phyloP scores from a whole-genome alignment of 2,797 vertebrate genomes.

The Pristis pectinata region DNA sequence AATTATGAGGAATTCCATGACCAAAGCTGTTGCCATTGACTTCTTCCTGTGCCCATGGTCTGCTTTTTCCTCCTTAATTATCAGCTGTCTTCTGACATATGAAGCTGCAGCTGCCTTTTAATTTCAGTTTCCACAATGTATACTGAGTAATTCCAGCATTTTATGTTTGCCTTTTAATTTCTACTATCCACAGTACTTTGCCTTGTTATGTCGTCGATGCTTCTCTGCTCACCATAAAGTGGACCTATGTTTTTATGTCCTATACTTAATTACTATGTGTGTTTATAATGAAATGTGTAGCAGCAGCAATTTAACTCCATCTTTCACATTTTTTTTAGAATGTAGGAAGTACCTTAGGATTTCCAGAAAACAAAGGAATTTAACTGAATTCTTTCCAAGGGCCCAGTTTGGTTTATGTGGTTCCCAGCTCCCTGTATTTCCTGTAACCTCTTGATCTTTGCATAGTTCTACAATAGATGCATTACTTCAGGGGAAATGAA shows the following conservation, averaged over 20 bases:
- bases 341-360: neutral
- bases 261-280: neutral
- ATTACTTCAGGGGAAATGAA: conserved; percentile 34
- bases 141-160: too few species aligned
- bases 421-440: conserved; percentile 13
- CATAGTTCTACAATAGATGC: conserved; percentile 33
- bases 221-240: neutral
- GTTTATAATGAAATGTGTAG: neutral
- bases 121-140: neutral
- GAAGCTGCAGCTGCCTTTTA: neutral
- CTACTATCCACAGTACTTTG: too few species aligned
- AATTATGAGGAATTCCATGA: neutral
- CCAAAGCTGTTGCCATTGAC: neutral
- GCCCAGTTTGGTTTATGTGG: conserved; percentile 29
- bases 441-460: conserved; percentile 35
- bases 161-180: too few species aligned
- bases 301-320: neutral
- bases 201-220: too few species aligned
- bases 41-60: neutral
- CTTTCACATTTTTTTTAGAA: neutral
- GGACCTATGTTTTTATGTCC: neutral
- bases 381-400: conserved; percentile 17
- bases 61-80: neutral
- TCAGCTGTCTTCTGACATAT: neutral
- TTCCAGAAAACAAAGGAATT: neutral